Evolutionary conservation across 2,797 vertebrate species (phyloP).

Genomic region (Ficedula albicollis): DNA sequence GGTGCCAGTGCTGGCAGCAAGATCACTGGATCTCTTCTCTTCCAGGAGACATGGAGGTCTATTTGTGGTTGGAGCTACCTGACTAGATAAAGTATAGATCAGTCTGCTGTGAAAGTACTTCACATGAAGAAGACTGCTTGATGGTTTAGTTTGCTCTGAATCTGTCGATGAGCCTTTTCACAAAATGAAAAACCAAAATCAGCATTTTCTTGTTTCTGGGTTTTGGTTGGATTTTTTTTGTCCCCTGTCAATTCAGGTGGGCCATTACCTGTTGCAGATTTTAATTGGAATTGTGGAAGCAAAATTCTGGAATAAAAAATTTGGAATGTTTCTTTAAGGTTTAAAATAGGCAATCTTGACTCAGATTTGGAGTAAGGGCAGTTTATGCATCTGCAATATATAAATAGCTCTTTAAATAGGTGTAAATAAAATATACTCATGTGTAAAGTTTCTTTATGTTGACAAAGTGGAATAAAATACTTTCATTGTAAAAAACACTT

Average conservation of each 20-base stretch:
- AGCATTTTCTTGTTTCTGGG: neutral
- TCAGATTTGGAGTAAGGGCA: neutral
- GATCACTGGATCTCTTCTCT: slow-evolving; percentile 63
- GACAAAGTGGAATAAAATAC: neutral
- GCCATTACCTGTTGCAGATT: neutral
- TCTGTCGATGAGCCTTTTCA: neutral
- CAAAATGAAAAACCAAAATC: neutral
- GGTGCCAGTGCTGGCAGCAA: slow-evolving; percentile 63
- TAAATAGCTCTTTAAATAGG: neutral
- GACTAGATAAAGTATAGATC: slow-evolving; percentile 48
- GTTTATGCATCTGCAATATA: neutral
- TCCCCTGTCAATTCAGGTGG: slow-evolving; percentile 10
- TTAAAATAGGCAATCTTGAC: neutral
- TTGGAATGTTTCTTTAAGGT: neutral
- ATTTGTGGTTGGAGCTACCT: slow-evolving; percentile 51
- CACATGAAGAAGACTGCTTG: slow-evolving; percentile 3
- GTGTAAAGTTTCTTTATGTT: neutral
- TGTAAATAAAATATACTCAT: neutral
- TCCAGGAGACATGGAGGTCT: slow-evolving; percentile 54
- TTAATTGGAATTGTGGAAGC: neutral
- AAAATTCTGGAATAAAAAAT: neutral
- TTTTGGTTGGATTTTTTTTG: slow-evolving; percentile 28
- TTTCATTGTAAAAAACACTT: neutral
- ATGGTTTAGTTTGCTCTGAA: slow-evolving; percentile 17
- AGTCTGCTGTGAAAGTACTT: slow-evolving; percentile 37